Conservation (phyloP, 2,888 invertebrate genomes). For the Monochamus alternatus region DNA sequence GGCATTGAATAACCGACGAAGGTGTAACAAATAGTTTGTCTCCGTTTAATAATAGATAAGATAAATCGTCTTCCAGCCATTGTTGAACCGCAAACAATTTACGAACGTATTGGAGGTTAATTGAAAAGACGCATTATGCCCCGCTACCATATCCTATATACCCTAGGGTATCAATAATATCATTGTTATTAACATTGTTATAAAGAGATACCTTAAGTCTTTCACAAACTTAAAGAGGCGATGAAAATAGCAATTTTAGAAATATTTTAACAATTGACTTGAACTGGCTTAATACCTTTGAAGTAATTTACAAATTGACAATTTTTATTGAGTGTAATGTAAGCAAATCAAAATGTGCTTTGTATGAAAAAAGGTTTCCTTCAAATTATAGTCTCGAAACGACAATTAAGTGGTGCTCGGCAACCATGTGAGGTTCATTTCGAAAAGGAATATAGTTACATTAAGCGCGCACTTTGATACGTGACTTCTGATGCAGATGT, state of each 20-base stretch:
- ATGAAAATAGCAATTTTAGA: too few relatives aligned
- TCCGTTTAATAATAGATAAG: constrained; percentile 27
- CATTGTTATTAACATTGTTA: too few relatives aligned
- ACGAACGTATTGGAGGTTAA: constrained; percentile 17
- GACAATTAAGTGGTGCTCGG: neutral
- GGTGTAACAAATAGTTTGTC: constrained; percentile 30
- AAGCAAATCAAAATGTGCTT: too few relatives aligned
- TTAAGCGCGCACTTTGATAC: neutral
- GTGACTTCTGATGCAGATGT: constrained; percentile 6
- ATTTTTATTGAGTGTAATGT: too few relatives aligned
- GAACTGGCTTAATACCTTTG: too few relatives aligned
- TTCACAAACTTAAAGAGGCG: too few relatives aligned
- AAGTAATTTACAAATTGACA: too few relatives aligned
- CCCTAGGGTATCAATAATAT: neutral
- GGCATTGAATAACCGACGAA: constrained; percentile 23
- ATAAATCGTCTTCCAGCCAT: constrained; percentile 30
- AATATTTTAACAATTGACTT: too few relatives aligned
- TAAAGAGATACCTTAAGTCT: too few relatives aligned
- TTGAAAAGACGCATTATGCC: constrained; percentile 10
- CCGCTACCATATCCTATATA: neutral
- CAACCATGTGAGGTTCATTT: neutral
- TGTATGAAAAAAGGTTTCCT: too few relatives aligned
- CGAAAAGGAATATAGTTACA: neutral
- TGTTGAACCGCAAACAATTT: constrained; percentile 31
- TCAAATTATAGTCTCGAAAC: too few relatives aligned